A percentile compares a stretch with the other conserved stretches of the same genome.
Evolutionary conservation across 2,888 invertebrate species (phyloP).

Genomic region (Xylota sylvarum): DNA sequence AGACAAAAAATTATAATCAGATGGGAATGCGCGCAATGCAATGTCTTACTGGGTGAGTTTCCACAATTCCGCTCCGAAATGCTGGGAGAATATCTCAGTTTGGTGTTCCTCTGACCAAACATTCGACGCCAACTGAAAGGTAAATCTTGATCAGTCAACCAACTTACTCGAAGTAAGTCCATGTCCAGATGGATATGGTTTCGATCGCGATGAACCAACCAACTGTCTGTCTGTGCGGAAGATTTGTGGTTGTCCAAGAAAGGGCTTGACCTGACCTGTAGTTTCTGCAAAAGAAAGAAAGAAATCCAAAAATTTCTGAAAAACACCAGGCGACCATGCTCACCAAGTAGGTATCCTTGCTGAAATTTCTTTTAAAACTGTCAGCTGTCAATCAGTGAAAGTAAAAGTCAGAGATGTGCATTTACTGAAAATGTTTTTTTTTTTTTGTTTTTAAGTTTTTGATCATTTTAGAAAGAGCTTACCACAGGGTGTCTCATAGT

Average conservation of each 20-base stretch:
- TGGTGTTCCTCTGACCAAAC: slow-evolving; percentile 99
- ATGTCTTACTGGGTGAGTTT: slow-evolving; percentile 79
- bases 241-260: slow-evolving; percentile 92
- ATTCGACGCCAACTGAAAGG: slow-evolving; percentile 89
- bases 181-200: slow-evolving; percentile 96
- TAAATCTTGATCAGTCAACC: neutral
- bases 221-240: slow-evolving; percentile 93
- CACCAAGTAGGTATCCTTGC: no score
- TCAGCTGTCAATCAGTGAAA: no score
- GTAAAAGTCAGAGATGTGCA: no score
- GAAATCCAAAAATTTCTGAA: no score
- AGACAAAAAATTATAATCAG: neutral
- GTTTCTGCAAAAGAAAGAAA: slow-evolving; percentile 85
- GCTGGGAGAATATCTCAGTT: slow-evolving; percentile 91
- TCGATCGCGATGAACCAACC: slow-evolving; percentile 95
- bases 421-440: no score
- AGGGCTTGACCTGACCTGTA: slow-evolving; percentile 90
- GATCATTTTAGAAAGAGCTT: no score
- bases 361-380: no score
- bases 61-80: no score
- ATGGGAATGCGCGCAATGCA: neutral
- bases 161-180: slow-evolving; percentile 92
- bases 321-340: no score
- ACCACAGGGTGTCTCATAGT: no score
- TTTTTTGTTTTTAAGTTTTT: no score